Evolutionary conservation across 2,113 vertebrate species (phyloP), one percentile per base, ranked within the genome.

Genomic region (Nematolebias whitei): DNA sequence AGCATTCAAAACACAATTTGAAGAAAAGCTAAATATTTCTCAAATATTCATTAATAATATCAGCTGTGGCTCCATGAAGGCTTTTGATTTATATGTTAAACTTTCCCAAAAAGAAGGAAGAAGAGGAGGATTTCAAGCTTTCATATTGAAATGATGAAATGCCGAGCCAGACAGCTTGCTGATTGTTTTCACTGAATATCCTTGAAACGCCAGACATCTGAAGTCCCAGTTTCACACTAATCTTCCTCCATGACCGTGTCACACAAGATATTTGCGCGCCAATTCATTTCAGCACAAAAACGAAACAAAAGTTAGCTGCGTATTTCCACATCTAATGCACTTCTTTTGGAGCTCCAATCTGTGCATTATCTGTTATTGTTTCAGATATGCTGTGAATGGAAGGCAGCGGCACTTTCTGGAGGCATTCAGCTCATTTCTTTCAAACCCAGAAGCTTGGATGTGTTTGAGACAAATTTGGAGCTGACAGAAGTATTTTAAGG

Each of bases 331-430:
- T 91, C 63, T 85, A 88, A 91, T 87, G 74, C 86, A 74, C 71
- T 71, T 67, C 62, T 35, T 69, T 39, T 72, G 76, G 76, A 81
- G 55, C 61, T 57, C 65, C 91, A 93, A 92, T 90, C 91, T 81
- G 63, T 59, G 9, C 59, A 20, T 92, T 90, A 93, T 89, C 86
- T 88, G 85, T 90, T 90, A 87, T 93, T 91, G 71, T 83, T 86
- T 63, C 76, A 79, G 50, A 87, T 78, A 79, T 65, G 44, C 76
- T 74, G 59, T 78, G 78, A 92, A 88, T 78, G 68, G 87, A 61
- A 67, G 68, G 74, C 49, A 45, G 83, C 90, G 84, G 84, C 80
- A 81, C 79, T 83, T 86, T 90, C 82, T 85, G 64, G 68, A 73
- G 56, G 80, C 72, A 80, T 88, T 90, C 79, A 72, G 73, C 66